Evolutionary conservation across 2,888 invertebrate genomes (phyloP).

Genomic region (Harpalus rufipes): DNA sequence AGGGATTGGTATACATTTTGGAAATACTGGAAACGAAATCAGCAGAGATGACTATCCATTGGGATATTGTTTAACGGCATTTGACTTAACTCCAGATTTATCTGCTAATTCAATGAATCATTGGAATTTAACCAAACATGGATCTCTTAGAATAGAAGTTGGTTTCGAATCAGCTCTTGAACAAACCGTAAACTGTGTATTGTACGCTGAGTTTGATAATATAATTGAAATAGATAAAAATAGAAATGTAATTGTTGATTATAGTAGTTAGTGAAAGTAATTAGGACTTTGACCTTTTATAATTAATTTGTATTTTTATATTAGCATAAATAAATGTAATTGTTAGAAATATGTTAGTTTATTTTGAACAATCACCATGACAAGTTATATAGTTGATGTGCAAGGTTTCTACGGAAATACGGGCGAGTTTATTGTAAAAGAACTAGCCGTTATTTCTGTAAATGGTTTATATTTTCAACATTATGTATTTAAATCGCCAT

Average conservation of each 20-base stretch:
- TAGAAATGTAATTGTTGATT: too few relatives aligned
- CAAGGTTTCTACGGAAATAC: constrained; percentile 20
- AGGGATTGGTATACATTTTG: constrained; percentile 69
- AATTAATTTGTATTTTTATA: too few relatives aligned
- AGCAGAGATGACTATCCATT: constrained; percentile 66
- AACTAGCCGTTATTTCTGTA: not conserved
- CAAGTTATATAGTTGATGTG: not conserved
- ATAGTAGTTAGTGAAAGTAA: too few relatives aligned
- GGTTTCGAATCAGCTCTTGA: constrained; percentile 66
- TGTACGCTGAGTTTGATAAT: too few relatives aligned
- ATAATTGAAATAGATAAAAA: too few relatives aligned
- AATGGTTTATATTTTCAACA: not conserved
- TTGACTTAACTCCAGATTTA: constrained; percentile 71
- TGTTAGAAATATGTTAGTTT: not conserved
- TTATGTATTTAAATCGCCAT: not conserved
- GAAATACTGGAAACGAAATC: constrained; percentile 69
- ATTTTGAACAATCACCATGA: not conserved
- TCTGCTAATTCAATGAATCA: constrained; percentile 68
- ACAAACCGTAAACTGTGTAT: too few relatives aligned
- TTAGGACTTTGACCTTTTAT: too few relatives aligned
- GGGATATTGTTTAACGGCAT: constrained; percentile 70
- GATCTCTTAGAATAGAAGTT: constrained; percentile 70
- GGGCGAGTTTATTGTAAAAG: not conserved
- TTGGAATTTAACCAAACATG: constrained; percentile 69
- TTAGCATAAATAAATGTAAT: not conserved